Conservation (phyloP, 2,888 invertebrate genomes). For the Hemaris fuciformis region DNA sequence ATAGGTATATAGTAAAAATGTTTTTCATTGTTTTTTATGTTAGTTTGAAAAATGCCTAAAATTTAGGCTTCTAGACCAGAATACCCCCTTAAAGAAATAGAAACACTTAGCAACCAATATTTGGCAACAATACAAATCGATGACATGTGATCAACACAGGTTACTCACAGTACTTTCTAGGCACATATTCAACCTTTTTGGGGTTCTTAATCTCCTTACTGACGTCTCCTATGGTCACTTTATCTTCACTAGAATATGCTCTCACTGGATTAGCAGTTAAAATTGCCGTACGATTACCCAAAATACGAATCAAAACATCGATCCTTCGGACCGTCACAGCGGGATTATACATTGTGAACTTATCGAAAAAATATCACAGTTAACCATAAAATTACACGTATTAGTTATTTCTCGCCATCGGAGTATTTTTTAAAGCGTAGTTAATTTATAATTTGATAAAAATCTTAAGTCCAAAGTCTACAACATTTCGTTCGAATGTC, state of each 20-base stretch:
- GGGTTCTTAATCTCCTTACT: constrained; percentile 82
- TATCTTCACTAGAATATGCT: constrained; percentile 72
- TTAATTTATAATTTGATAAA: constrained; percentile 40
- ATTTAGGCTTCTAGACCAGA: too few species aligned
- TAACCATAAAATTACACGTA: constrained; percentile 16
- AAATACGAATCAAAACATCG: constrained; percentile 77
- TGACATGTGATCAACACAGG: constrained; percentile 33
- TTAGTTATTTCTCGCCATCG: constrained; percentile 25
- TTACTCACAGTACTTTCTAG: constrained; percentile 89
- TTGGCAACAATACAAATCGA: not conserved
- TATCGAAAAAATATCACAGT: constrained; percentile 22
- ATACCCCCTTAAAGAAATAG: not conserved
- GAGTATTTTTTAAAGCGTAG: constrained; percentile 13
- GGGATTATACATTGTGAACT: constrained; percentile 61
- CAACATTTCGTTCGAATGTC: constrained; percentile 21
- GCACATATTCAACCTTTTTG: constrained; percentile 90
- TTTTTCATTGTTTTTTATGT: too few species aligned
- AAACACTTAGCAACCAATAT: not conserved
- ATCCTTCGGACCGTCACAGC: constrained; percentile 68
- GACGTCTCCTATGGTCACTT: constrained; percentile 88
- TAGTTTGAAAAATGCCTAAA: too few species aligned
- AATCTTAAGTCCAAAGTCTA: constrained; percentile 70
- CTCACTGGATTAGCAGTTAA: constrained; percentile 63
- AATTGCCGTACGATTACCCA: constrained; percentile 62
- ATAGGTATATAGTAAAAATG: too few species aligned